A percentile compares a stretch with the other conserved stretches of the same genome.
Evolutionary conservation across 2,113 vertebrate genomes (phyloP).

Genomic region (Natator depressus): DNA sequence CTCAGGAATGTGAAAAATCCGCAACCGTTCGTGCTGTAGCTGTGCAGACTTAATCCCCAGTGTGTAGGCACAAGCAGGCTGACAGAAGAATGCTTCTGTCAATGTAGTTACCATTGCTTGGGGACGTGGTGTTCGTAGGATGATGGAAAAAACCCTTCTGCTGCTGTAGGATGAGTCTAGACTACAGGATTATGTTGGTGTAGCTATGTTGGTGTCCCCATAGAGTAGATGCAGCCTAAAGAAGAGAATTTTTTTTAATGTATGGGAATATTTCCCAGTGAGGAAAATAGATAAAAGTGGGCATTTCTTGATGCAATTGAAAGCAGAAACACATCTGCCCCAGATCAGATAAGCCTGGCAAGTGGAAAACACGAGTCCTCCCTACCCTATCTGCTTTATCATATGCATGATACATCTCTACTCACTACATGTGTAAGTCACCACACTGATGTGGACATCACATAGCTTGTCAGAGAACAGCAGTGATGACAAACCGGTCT

Average conservation of each 20-base stretch:
- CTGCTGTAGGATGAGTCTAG: too few relatives aligned
- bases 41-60: background rate
- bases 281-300: background rate
- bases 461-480: fast-evolving
- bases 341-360: background rate
- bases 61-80: background rate
- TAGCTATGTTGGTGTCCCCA: background rate
- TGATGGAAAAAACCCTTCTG: too few relatives aligned
- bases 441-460: fast-evolving
- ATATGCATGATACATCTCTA: fast-evolving
- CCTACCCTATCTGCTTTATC: background rate
- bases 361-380: background rate
- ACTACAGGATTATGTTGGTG: background rate
- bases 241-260: background rate
- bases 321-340: background rate
- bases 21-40: background rate
- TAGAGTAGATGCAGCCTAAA: background rate
- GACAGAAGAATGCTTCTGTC: background rate
- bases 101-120: too few relatives aligned
- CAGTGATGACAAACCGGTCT: background rate
- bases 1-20: background rate
- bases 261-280: background rate
- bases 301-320: fast-evolving
- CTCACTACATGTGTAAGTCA: fast-evolving
- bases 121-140: too few relatives aligned